These are phyloP conservation scores for Actinia tenebrosa DNA, from an alignment of 64 coral and sea anemone genomes.

Conservation along the genomic window DNA sequence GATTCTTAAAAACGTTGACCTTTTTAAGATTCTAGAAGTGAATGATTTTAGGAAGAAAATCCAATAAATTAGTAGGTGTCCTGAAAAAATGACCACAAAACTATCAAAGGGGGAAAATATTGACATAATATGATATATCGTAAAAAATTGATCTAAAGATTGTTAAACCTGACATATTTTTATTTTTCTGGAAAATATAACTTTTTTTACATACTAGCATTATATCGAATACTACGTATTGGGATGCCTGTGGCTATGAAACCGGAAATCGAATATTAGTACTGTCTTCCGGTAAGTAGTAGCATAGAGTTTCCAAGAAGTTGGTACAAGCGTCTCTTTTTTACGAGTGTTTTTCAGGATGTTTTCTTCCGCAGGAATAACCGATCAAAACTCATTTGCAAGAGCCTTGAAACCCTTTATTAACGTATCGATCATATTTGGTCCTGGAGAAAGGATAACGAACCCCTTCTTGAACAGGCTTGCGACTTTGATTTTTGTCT, in stretches of 20 bases:
- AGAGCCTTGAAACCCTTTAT: conserved; percentile 47
- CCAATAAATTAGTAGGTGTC: no score
- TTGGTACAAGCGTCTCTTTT: neutral
- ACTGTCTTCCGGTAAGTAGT: neutral
- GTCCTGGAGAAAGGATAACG: conserved; percentile 56
- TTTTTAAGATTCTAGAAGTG: no score
- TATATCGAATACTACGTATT: neutral
- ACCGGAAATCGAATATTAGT: neutral
- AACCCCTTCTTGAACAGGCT: conserved; percentile 19
- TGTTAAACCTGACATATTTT: no score
- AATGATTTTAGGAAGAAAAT: no score
- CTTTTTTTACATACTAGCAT: neutral
- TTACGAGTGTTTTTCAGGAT: neutral
- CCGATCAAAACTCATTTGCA: conserved; percentile 52
- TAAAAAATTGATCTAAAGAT: no score
- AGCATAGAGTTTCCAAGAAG: neutral
- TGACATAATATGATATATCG: no score
- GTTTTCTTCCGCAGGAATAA: conserved; percentile 67
- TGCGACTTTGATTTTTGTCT: conserved; percentile 32
- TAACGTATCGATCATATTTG: conserved; percentile 52
- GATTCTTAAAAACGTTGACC: no score
- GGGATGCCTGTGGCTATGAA: neutral
- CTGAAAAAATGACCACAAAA: no score
- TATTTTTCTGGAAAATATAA: no score
- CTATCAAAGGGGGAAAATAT: no score